phyloP scores from a whole-genome alignment of 2,113 vertebrate species.

The Ursus arctos region DNA sequence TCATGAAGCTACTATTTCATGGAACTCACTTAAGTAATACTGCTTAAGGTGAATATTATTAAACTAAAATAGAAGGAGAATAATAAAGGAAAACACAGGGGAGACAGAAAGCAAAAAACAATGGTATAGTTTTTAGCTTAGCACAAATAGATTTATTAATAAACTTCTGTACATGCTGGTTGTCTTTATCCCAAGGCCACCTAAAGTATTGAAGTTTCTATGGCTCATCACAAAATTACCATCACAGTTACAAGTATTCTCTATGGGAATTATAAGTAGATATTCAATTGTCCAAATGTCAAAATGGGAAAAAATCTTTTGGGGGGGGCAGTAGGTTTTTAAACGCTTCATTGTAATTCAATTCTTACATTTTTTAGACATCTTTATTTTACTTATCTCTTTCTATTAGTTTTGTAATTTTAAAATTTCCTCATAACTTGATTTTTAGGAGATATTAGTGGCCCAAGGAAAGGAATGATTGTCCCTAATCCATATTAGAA shows the following conservation, averaged over 20 bases:
- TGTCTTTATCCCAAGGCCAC: neutral
- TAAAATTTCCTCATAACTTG: neutral
- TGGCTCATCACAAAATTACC: neutral
- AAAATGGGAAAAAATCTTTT: neutral
- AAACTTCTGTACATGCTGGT: neutral
- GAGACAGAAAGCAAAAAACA: neutral
- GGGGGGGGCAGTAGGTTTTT: neutral
- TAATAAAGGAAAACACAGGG: neutral
- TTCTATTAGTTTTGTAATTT: constrained; percentile 27
- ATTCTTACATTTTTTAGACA: neutral
- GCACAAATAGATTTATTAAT: neutral
- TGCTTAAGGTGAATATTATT: neutral
- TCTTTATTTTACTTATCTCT: neutral
- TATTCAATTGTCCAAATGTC: neutral
- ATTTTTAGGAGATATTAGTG: neutral
- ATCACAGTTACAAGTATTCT: neutral
- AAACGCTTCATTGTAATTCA: neutral
- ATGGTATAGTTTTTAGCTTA: neutral
- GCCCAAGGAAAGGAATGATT: neutral
- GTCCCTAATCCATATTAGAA: neutral
- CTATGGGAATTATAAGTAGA: neutral
- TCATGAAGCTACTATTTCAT: neutral
- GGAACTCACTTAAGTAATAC: neutral
- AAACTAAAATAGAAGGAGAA: neutral
- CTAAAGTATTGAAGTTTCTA: neutral